These are phyloP conservation scores for Phyllostomus discolor DNA, from an alignment of 2,113 vertebrate species.

Conservation along the genomic window DNA sequence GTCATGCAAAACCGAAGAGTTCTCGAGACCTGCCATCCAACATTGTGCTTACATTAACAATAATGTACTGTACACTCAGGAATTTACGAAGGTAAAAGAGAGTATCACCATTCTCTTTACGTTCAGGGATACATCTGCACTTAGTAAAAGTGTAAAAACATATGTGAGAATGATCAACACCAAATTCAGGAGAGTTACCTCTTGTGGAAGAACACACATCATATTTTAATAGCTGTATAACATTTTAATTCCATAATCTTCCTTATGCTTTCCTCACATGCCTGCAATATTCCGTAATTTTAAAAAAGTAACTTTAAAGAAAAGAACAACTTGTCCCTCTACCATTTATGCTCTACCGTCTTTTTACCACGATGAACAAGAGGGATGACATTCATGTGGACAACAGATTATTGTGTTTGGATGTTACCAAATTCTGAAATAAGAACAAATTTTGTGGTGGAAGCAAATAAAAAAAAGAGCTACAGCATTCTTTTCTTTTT, in stretches of 20 bases:
- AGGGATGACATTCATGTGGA: not conserved
- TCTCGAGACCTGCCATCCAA: not conserved
- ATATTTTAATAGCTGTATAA: not conserved
- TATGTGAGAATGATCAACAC: not conserved
- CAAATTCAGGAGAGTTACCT: not conserved
- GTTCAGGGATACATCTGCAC: not conserved
- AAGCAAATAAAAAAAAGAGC: not conserved
- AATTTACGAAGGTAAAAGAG: not conserved
- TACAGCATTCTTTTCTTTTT: not conserved
- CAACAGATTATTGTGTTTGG: not conserved
- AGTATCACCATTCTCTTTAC: not conserved
- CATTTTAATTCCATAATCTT: not conserved
- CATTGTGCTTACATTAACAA: not conserved
- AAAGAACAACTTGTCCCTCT: not conserved
- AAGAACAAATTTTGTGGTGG: not conserved
- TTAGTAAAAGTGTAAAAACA: not conserved
- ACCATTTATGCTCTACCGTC: not conserved
- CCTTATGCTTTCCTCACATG: not conserved
- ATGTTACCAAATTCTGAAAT: not conserved
- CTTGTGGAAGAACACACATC: not conserved
- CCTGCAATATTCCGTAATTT: not conserved
- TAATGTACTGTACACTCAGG: not conserved
- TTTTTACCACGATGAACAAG: not conserved
- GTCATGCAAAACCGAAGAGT: not conserved
- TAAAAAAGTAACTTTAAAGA: not conserved